phyloP scores from a whole-genome alignment of 2,797 vertebrate species.

The Gastrophryne carolinensis region DNA sequence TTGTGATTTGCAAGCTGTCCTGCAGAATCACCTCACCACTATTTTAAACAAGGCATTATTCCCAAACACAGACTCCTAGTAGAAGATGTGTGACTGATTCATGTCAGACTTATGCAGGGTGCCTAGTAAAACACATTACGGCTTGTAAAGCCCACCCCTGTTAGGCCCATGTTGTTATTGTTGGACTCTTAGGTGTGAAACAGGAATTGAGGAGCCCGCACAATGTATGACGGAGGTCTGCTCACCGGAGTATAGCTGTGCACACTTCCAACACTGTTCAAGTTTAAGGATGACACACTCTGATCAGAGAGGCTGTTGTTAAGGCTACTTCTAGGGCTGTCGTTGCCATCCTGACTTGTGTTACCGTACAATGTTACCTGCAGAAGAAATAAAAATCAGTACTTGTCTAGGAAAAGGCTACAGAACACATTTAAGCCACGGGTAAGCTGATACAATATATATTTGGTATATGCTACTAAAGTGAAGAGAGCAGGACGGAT shows the following conservation, averaged over 20 bases:
- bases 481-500: too few species aligned
- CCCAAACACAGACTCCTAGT: not conserved
- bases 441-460: too few species aligned
- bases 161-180: not conserved
- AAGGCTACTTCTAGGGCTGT: slow-evolving; percentile 93
- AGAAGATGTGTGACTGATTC: not conserved
- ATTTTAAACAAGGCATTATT: not conserved
- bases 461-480: too few species aligned
- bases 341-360: slow-evolving; percentile 89
- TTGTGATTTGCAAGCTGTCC: not conserved
- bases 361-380: slow-evolving; percentile 87
- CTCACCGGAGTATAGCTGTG: slow-evolving; percentile 89
- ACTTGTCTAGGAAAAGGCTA: not conserved
- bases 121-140: not conserved
- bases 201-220: not conserved
- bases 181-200: not conserved
- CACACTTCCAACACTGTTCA: slow-evolving; percentile 89
- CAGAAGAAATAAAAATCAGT: slow-evolving; percentile 48
- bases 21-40: not conserved
- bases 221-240: slow-evolving; percentile 2
- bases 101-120: not conserved
- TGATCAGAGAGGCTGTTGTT: slow-evolving; percentile 95
- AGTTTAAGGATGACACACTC: slow-evolving; percentile 90
- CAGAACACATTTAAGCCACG: not conserved
- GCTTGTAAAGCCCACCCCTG: not conserved